Percentiles rank a stretch among this genome's conserved stretches.
These are phyloP conservation scores for Elegia similella DNA, from an alignment of 2,888 invertebrate genomes.

Conservation along the genomic window DNA sequence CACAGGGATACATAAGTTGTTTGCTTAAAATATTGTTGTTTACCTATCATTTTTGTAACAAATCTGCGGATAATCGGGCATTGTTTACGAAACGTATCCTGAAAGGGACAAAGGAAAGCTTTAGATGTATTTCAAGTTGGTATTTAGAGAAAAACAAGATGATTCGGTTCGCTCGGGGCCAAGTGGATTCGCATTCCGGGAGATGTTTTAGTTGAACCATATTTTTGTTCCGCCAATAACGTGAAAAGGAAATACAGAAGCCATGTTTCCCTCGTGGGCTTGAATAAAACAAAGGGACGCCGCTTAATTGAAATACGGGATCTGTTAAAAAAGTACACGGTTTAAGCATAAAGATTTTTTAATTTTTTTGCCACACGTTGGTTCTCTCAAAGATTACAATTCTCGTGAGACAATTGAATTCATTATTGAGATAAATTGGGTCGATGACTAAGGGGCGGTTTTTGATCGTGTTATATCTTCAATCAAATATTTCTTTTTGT, in stretches of 20 bases:
- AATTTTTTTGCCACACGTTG: not conserved
- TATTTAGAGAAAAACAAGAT: slow-evolving; percentile 31
- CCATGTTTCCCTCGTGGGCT: slow-evolving; percentile 10
- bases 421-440: too few relatives aligned
- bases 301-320: slow-evolving; percentile 11
- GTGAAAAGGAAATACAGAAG: slow-evolving; percentile 14
- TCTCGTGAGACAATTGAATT: too few relatives aligned
- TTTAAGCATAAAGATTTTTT: not conserved
- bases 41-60: slow-evolving; percentile 72
- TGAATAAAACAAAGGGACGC: slow-evolving; percentile 12
- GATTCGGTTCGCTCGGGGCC: slow-evolving; percentile 25
- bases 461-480: too few relatives aligned
- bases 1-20: slow-evolving; percentile 71
- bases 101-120: slow-evolving; percentile 47
- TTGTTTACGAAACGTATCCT: slow-evolving; percentile 60
- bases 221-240: slow-evolving; percentile 21
- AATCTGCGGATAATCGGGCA: slow-evolving; percentile 71
- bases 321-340: not conserved
- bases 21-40: slow-evolving; percentile 77
- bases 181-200: slow-evolving; percentile 23
- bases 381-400: not conserved
- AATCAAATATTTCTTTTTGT: too few relatives aligned
- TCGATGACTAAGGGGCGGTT: too few relatives aligned
- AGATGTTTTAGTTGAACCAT: slow-evolving; percentile 26
- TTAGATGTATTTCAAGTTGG: slow-evolving; percentile 35